These are phyloP conservation scores for Xanthia icteritia DNA, from an alignment of 2,888 invertebrate species.

Conservation along the genomic window DNA sequence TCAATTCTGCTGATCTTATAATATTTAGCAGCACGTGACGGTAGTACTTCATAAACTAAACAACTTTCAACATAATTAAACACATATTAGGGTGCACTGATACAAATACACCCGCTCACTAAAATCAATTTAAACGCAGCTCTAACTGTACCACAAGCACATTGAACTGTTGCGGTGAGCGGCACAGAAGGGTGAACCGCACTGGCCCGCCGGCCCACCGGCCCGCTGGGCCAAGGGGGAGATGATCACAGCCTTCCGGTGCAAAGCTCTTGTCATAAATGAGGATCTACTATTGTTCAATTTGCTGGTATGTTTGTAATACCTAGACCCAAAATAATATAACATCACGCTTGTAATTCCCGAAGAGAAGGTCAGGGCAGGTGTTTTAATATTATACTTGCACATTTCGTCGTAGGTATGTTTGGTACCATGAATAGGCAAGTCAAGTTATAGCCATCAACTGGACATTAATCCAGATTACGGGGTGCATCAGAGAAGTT, in stretches of 20 bases:
- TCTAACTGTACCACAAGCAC: slow-evolving; percentile 13
- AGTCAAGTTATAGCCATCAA: not conserved
- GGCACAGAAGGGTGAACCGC: slow-evolving; percentile 19
- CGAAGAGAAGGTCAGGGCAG: not conserved
- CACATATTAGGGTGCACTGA: no score
- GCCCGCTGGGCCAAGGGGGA: slow-evolving; percentile 15
- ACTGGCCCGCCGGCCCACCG: slow-evolving; percentile 1
- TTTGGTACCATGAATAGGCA: not conserved
- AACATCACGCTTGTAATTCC: no score
- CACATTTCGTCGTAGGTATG: no score
- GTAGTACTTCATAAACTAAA: not conserved
- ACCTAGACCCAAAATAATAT: no score
- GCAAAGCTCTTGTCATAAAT: slow-evolving; percentile 11
- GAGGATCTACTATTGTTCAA: not conserved
- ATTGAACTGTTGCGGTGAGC: slow-evolving; percentile 39
- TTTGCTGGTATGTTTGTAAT: no score
- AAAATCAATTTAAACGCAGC: slow-evolving; percentile 21
- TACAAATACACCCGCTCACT: not conserved
- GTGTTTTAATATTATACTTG: no score
- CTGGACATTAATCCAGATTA: not conserved
- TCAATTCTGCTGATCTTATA: not conserved
- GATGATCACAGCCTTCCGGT: not conserved
- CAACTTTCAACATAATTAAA: not conserved
- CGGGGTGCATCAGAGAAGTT: not conserved
- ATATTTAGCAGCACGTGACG: no score